Conservation (phyloP, 2,113 vertebrate species). For the Mystacornis crossleyi region DNA sequence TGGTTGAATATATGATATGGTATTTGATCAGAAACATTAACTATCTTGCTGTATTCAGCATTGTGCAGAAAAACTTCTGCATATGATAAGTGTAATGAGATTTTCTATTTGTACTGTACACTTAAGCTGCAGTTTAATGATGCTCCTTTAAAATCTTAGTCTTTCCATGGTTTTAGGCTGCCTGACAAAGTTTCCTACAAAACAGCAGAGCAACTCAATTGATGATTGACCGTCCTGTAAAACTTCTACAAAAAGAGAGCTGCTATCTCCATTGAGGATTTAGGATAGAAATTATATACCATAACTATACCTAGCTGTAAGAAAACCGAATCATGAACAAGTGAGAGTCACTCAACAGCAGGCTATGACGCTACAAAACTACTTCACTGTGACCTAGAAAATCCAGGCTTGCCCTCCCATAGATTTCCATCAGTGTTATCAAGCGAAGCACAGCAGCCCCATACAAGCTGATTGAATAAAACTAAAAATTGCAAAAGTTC, state of each 20-base stretch:
- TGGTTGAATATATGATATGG: slow-evolving; percentile 22
- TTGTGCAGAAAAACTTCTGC: not conserved
- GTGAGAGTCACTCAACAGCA: not conserved
- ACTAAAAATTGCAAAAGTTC: not conserved
- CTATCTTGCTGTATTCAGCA: not conserved
- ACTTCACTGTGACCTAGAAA: not conserved
- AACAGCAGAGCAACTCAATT: not conserved
- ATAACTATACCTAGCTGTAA: not conserved
- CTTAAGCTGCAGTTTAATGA: not conserved
- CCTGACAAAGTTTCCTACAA: not conserved
- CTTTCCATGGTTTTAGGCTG: not conserved
- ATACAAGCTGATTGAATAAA: not conserved
- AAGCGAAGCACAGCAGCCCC: not conserved
- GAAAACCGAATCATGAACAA: not conserved
- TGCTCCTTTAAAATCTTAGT: not conserved
- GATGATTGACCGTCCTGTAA: not conserved
- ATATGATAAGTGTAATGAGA: not conserved
- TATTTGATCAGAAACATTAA: slow-evolving; percentile 51
- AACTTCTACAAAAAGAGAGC: not conserved
- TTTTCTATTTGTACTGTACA: slow-evolving; percentile 44
- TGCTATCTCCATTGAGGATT: not conserved
- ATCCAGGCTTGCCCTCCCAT: not conserved
- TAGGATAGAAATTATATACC: not conserved
- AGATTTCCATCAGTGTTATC: not conserved
- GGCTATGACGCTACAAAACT: not conserved